These are phyloP conservation scores for Melolontha melolontha DNA, from an alignment of 2,888 invertebrate genomes.

Conservation along the genomic window DNA sequence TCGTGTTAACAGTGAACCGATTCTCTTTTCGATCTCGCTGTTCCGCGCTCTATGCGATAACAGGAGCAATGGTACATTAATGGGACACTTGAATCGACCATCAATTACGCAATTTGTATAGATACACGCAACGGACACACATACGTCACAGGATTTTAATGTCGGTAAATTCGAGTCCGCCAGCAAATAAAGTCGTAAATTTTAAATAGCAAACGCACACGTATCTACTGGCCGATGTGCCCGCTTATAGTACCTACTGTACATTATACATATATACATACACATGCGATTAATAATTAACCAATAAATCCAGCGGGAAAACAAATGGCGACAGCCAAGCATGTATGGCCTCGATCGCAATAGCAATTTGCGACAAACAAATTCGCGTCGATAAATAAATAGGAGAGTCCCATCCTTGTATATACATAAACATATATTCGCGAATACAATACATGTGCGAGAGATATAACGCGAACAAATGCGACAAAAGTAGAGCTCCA, in stretches of 20 bases:
- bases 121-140: constrained; percentile 23
- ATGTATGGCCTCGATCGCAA: constrained; percentile 64
- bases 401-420: constrained; percentile 51
- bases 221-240: constrained; percentile 25
- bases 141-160: constrained; percentile 26
- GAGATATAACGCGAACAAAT: constrained; percentile 45
- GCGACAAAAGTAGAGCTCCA: constrained; percentile 48
- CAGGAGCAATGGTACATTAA: constrained; percentile 17
- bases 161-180: constrained; percentile 17
- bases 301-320: constrained; percentile 63
- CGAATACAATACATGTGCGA: neutral
- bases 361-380: constrained; percentile 65
- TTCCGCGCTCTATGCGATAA: neutral
- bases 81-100: constrained; percentile 44
- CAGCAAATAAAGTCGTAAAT: constrained; percentile 56
- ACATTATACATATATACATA: constrained; percentile 23
- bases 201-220: constrained; percentile 60
- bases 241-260: constrained; percentile 32
- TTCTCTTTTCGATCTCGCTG: neutral
- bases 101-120: constrained; percentile 46
- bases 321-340: constrained; percentile 66
- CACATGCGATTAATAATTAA: constrained; percentile 62
- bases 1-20: too few relatives aligned
- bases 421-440: constrained; percentile 40
- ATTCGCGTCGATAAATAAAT: constrained; percentile 57